phyloP scores from a whole-genome alignment of 2,888 invertebrate species.

The Chrysina gloriosa region DNA sequence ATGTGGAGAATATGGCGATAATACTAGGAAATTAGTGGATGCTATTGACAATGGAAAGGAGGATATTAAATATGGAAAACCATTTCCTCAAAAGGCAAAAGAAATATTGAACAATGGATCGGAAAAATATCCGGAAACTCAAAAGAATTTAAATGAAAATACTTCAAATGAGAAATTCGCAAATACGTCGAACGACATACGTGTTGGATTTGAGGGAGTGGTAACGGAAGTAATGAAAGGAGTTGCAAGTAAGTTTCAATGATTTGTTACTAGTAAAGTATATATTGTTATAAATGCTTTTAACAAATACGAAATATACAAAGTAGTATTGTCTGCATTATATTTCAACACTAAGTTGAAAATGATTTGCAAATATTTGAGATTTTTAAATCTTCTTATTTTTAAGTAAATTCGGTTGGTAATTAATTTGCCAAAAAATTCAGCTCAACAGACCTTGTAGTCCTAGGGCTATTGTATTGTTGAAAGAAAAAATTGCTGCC shows the following conservation, averaged over 20 bases:
- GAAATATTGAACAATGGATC: constrained; percentile 67
- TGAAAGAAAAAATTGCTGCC: no score
- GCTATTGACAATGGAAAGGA: constrained; percentile 88
- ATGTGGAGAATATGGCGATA: constrained; percentile 95
- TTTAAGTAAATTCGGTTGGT: no score
- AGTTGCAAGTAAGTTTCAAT: constrained; percentile 60
- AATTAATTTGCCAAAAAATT: no score
- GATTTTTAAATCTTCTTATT: no score
- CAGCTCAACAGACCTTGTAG: no score
- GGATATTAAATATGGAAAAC: constrained; percentile 80
- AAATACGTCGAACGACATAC: constrained; percentile 59
- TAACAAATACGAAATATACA: no score
- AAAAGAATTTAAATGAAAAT: constrained; percentile 55
- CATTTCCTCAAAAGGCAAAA: constrained; percentile 73
- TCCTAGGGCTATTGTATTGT: no score
- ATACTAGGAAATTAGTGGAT: constrained; percentile 83
- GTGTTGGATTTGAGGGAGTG: constrained; percentile 69
- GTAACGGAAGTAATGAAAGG: constrained; percentile 75
- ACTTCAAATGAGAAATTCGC: constrained; percentile 55
- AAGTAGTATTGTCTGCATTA: no score
- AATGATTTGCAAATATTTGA: no score
- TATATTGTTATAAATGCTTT: no score
- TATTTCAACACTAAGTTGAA: no score
- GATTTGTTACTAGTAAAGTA: not conserved
- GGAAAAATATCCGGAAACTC: constrained; percentile 57